These are phyloP conservation scores for Agrochola macilenta DNA, from an alignment of 2,888 invertebrate genomes.

Conservation along the genomic window DNA sequence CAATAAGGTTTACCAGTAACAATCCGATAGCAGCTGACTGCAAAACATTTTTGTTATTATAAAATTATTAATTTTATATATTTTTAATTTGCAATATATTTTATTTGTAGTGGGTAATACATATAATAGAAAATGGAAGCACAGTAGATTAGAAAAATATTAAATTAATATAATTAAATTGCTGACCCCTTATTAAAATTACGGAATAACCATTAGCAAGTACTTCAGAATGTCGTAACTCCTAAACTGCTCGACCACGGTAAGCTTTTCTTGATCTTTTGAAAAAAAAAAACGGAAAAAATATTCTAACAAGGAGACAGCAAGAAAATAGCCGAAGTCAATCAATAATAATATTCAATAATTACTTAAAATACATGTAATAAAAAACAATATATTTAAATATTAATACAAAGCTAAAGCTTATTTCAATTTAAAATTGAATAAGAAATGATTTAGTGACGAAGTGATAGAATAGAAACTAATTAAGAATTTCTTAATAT, in stretches of 20 bases:
- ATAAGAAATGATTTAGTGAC: slow-evolving; percentile 33
- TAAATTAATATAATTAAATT: slow-evolving; percentile 43
- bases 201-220: not conserved
- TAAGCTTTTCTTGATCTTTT: not conserved
- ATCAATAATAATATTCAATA: slow-evolving; percentile 44
- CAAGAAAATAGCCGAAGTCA: slow-evolving; percentile 41
- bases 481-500: not conserved
- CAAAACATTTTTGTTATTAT: slow-evolving; percentile 86
- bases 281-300: too few relatives aligned
- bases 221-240: slow-evolving; percentile 3
- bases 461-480: slow-evolving; percentile 24
- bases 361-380: slow-evolving; percentile 50
- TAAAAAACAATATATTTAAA: slow-evolving; percentile 45
- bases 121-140: slow-evolving; percentile 65
- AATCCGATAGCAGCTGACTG: slow-evolving; percentile 94
- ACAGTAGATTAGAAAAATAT: slow-evolving; percentile 52
- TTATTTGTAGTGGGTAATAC: slow-evolving; percentile 58
- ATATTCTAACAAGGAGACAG: slow-evolving; percentile 57
- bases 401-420: slow-evolving; percentile 57
- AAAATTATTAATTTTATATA: slow-evolving; percentile 78
- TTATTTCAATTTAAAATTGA: slow-evolving; percentile 39
- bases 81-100: slow-evolving; percentile 70
- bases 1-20: slow-evolving; percentile 92
- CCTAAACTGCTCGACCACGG: not conserved
- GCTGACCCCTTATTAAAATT: slow-evolving; percentile 48